Base-by-base conservation (phyloP, 2,888 invertebrate species). In the Odontomyia ornata region DNA sequence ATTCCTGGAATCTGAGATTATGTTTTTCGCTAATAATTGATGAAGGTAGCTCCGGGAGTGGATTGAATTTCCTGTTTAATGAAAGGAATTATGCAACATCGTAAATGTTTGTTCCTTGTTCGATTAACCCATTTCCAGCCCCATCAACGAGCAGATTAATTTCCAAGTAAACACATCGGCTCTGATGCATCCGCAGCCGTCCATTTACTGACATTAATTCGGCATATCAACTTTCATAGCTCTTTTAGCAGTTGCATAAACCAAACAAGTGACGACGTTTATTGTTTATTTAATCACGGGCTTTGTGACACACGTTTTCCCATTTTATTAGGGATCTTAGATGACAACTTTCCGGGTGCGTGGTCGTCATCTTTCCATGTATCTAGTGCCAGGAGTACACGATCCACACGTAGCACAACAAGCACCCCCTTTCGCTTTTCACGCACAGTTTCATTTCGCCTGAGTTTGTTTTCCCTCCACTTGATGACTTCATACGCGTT, bases 201-300 rank as follows among this genome's bases (percentile, higher is more conserved):
- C 69, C 47, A 25, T 15, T 4, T 25, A 11, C 56, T 72, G 56
- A 36, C 73, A 60, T 28, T 73, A 73, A 73, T 73, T 73, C 73
- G 60, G 60, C 73, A 60, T 73, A 73, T 73, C 73, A 73, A 57
- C 57, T 73, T 73, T 73, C 73, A 73, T 73, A 60, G 73, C 73
- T 57, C 73, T 73, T 60, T 73, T 73, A 72, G 62, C 77, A 72
- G 72, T 71, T 57, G 77, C 77, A 56, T 57, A 75, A 65, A 72
- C 75, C 60, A 76, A 77, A 77, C 69, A 77, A 52, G 23, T 9
- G 76, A 65, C 76, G 62, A 43, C 60, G 60, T n/a, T 47, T 75
- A 18, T 36, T 77, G 56, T 77, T 77, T 76, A 64, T 62, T 71
- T 75, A 76, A 76, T 75, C 77, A 76, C 75, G 36, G 43, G 65